phyloP scores from a whole-genome alignment of 30 jellyfish, hydroid and myxozoan species.

The Cassiopea xamachana region DNA sequence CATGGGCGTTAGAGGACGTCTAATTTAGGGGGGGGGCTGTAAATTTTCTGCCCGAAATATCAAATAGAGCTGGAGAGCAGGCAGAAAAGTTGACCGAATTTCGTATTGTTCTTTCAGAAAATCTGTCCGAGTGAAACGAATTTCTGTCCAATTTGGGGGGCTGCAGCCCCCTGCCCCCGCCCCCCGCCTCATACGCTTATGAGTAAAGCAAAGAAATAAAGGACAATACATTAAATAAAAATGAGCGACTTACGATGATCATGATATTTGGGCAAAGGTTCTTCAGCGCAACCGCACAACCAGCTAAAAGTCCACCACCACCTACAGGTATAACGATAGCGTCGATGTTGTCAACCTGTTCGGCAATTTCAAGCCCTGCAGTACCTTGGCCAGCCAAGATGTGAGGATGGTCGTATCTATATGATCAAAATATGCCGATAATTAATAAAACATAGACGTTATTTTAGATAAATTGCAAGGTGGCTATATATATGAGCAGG shows the following conservation, averaged over 20 bases:
- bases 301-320: slow-evolving; percentile 99
- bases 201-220: too few species aligned
- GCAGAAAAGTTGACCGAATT: too few species aligned
- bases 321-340: slow-evolving; percentile 99
- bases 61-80: too few species aligned
- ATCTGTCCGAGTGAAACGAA: too few species aligned
- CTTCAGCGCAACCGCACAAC: slow-evolving; percentile 94
- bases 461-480: background rate
- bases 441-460: too few species aligned
- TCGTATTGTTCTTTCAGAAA: too few species aligned
- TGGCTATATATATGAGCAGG: background rate
- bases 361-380: slow-evolving; percentile 93
- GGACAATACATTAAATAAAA: too few species aligned
- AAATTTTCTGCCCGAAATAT: too few species aligned
- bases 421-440: background rate
- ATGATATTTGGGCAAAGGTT: slow-evolving; percentile 82
- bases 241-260: slow-evolving; percentile 74
- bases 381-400: slow-evolving; percentile 99
- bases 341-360: slow-evolving; percentile 93
- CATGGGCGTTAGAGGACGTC: background rate
- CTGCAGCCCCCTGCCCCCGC: too few species aligned
- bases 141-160: too few species aligned
- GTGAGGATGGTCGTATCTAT: slow-evolving; percentile 96
- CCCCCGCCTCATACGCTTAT: too few species aligned
- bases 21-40: too few species aligned